Conservation (phyloP, 1,140 invertebrate genomes). For the Myzus persicae region DNA sequence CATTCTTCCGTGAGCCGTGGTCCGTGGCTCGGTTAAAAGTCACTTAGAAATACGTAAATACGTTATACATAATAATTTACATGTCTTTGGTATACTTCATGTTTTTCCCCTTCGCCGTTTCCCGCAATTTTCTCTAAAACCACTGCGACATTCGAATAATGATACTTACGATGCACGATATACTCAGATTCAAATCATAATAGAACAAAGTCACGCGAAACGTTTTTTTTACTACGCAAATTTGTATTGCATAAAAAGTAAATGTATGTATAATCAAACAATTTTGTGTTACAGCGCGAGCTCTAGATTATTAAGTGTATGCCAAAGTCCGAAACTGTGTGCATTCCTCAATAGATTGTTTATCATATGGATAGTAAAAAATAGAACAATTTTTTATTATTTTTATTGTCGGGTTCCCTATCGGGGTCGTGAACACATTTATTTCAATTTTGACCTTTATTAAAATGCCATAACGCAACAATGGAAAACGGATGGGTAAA, state of each 20-base stretch:
- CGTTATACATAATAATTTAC: too few relatives aligned
- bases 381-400: neutral
- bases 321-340: neutral
- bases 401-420: neutral
- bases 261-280: neutral
- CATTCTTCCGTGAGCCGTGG: neutral
- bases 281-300: neutral
- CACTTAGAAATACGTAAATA: too few relatives aligned
- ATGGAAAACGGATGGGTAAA: neutral
- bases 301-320: neutral
- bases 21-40: neutral
- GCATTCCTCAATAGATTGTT: neutral
- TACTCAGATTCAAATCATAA: neutral
- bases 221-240: neutral
- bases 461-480: slow-evolving; percentile 37
- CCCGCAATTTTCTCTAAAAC: neutral
- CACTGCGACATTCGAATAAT: neutral
- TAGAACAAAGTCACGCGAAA: neutral
- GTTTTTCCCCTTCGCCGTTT: neutral
- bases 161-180: neutral
- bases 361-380: neutral
- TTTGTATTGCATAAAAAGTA: neutral
- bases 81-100: too few relatives aligned
- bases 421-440: neutral
- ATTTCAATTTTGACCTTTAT: slow-evolving; percentile 28